These are phyloP conservation scores for Nymphalis io DNA, from an alignment of 1,140 invertebrate genomes.

Conservation along the genomic window DNA sequence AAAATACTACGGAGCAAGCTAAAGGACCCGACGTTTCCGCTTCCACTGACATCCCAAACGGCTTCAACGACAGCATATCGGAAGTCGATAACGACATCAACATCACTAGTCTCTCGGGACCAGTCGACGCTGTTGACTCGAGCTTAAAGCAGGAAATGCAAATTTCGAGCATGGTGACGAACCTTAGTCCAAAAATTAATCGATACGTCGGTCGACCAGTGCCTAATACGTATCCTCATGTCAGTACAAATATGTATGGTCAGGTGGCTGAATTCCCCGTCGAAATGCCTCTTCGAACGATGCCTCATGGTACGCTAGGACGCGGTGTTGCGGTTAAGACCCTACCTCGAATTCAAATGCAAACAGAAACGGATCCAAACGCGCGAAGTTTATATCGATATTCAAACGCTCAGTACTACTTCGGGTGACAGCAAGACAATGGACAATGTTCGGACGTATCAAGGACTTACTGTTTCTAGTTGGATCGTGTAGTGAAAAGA, in stretches of 20 bases:
- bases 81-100: conserved; percentile 80
- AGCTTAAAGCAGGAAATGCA: conserved; percentile 74
- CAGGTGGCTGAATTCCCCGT: conserved; percentile 77
- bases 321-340: conserved; percentile 74
- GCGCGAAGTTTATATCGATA: conserved; percentile 79
- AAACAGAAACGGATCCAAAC: conserved; percentile 74
- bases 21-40: conserved; percentile 79
- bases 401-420: conserved; percentile 80
- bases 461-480: conserved; percentile 81
- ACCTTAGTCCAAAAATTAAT: conserved; percentile 74
- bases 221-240: conserved; percentile 75
- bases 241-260: conserved; percentile 79
- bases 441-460: conserved; percentile 75
- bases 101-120: conserved; percentile 74
- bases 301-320: conserved; percentile 75
- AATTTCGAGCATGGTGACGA: conserved; percentile 64
- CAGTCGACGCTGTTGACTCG: conserved; percentile 72
- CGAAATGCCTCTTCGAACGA: conserved; percentile 76
- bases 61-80: conserved; percentile 80
- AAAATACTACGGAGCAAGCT: conserved; percentile 61
- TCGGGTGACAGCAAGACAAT: conserved; percentile 78
- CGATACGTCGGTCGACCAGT: conserved; percentile 74
- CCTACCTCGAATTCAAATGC: conserved; percentile 70
- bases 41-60: conserved; percentile 78
- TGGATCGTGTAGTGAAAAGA: conserved; percentile 65